Evolutionary conservation across 92 coral and sea anemone species (phyloP).

Genomic region (Parazoanthus darwini): DNA sequence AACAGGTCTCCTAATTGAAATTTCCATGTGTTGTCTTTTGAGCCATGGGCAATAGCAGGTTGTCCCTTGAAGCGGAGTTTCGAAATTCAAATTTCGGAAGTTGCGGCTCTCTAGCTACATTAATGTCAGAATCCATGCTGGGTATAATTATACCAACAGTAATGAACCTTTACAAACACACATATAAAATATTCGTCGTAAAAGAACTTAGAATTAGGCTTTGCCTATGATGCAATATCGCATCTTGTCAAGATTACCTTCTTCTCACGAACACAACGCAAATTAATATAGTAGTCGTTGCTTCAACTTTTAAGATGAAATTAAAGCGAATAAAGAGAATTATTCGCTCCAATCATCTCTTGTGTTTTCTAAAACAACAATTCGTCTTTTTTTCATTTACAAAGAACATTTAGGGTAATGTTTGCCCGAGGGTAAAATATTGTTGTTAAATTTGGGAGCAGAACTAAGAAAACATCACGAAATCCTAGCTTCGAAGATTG

Average conservation of each 20-base stretch:
- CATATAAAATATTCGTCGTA: not conserved
- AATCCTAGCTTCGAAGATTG: not conserved
- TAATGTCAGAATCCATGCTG: not conserved
- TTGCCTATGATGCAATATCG: not conserved
- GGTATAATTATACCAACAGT: not conserved
- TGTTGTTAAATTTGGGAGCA: not conserved
- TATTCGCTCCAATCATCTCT: not conserved
- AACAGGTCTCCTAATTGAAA: not conserved
- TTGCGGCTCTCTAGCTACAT: not conserved
- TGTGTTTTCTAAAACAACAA: not conserved
- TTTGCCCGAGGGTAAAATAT: not conserved
- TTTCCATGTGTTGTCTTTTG: not conserved
- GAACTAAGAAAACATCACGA: not conserved
- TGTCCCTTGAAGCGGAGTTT: not conserved
- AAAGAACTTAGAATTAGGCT: not conserved
- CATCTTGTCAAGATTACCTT: not conserved
- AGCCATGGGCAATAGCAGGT: not conserved
- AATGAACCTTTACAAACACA: not conserved
- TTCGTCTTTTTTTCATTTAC: not conserved
- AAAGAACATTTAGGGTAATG: no score
- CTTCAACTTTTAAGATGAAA: not conserved
- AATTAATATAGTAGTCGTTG: not conserved
- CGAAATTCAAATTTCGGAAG: not conserved
- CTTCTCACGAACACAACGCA: no score
- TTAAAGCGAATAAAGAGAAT: not conserved